These are phyloP conservation scores for Aricia artaxerxes DNA, from an alignment of 2,888 invertebrate species.

Conservation along the genomic window DNA sequence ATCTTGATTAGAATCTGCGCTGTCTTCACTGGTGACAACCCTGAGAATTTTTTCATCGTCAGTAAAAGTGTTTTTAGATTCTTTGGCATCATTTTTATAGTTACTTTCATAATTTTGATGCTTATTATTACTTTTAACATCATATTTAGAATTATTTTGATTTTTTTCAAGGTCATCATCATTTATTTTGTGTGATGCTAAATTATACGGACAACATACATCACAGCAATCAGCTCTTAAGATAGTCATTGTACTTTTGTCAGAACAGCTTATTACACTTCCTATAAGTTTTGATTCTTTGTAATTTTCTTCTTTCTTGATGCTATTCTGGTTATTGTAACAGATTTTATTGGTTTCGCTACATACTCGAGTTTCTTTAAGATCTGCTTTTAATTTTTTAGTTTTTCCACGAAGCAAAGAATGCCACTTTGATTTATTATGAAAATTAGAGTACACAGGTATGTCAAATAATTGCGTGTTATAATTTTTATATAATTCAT, in stretches of 20 bases:
- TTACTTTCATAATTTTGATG: neutral
- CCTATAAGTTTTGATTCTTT: conserved; percentile 37
- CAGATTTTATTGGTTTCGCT: neutral
- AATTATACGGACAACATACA: conserved; percentile 34
- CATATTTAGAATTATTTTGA: neutral
- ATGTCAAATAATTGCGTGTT: neutral
- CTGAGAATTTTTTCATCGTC: neutral
- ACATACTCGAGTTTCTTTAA: neutral
- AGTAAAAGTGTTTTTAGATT: neutral
- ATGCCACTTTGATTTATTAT: conserved; percentile 3
- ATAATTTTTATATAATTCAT: neutral
- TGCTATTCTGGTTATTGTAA: conserved; percentile 38
- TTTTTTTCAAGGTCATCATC: neutral
- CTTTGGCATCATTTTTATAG: neutral
- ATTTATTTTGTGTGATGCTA: neutral
- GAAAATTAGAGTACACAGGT: conserved; percentile 7
- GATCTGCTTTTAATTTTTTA: neutral
- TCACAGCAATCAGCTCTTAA: conserved; percentile 54
- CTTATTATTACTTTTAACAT: neutral
- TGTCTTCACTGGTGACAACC: neutral
- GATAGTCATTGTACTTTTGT: conserved; percentile 59
- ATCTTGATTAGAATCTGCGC: neutral
- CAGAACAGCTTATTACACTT: conserved; percentile 57
- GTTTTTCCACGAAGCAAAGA: neutral
- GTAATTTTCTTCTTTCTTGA: conserved; percentile 40